phyloP scores from a whole-genome alignment of 1,140 invertebrate genomes.

The Euura lappo region DNA sequence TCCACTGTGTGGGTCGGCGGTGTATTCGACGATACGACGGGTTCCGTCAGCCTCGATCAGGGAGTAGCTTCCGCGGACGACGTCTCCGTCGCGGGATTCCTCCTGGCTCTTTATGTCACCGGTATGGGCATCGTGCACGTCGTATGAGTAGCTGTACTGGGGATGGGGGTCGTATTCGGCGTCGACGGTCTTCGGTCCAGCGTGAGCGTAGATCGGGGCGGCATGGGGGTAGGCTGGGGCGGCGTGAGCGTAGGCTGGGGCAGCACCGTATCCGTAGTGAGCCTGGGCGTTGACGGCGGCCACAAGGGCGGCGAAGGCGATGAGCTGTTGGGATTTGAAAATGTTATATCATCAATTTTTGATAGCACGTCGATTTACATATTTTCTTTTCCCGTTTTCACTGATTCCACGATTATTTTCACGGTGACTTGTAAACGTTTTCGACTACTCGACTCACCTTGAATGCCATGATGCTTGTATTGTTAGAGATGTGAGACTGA shows the following conservation, averaged over 20 bases:
- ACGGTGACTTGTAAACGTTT: neutral
- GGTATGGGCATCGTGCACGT: slow-evolving; percentile 20
- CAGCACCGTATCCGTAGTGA: slow-evolving; percentile 21
- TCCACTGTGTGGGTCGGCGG: slow-evolving; percentile 35
- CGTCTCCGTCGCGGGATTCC: slow-evolving; percentile 26
- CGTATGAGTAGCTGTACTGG: slow-evolving; percentile 22
- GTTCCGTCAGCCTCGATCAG: slow-evolving; percentile 22
- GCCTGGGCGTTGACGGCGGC: slow-evolving; percentile 35
- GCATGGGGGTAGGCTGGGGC: slow-evolving; percentile 20
- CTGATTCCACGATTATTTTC: neutral
- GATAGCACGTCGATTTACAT: too few relatives aligned
- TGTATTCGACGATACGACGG: slow-evolving; percentile 36
- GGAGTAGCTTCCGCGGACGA: slow-evolving; percentile 26
- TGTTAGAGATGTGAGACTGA: neutral
- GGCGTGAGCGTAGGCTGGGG: slow-evolving; percentile 19
- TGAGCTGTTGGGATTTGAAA: slow-evolving; percentile 28
- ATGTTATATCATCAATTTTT: too few relatives aligned
- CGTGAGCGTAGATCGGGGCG: slow-evolving; percentile 6
- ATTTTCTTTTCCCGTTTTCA: neutral
- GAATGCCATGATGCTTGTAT: neutral
- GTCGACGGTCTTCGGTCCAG: slow-evolving; percentile 7
- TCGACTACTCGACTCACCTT: neutral
- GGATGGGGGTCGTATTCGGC: slow-evolving; percentile 23
- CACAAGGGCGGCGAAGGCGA: slow-evolving; percentile 41
- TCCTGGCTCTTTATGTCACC: slow-evolving; percentile 28